A percentile compares a stretch with the other conserved stretches of the same genome.
phyloP scores from a whole-genome alignment of 2,797 vertebrate species.

The Poeciliopsis paucimaculata region DNA sequence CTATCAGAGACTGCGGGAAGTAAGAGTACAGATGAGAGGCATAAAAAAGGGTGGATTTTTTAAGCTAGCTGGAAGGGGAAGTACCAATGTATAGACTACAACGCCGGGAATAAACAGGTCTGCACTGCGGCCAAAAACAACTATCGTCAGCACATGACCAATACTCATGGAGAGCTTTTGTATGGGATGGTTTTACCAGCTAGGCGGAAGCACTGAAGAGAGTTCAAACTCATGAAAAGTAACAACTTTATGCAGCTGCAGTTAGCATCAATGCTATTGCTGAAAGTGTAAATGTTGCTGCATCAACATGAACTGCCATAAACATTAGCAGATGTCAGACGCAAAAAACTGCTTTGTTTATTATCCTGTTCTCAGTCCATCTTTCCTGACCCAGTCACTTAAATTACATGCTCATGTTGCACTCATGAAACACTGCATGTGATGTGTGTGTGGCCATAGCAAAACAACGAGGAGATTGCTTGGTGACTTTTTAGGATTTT shows the following conservation, averaged over 20 bases:
- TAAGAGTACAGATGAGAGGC: too few relatives aligned
- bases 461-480: background rate
- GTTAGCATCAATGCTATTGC: background rate
- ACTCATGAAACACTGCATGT: background rate
- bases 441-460: background rate
- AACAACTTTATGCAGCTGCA: background rate
- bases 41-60: too few relatives aligned
- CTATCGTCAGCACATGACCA: background rate
- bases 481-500: background rate
- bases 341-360: constrained; percentile 1
- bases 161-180: background rate
- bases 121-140: background rate
- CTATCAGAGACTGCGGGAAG: too few relatives aligned
- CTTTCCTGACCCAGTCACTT: background rate
- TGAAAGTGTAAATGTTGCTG: constrained; percentile 1
- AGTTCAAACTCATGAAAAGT: background rate
- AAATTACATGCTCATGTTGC: background rate
- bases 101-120: background rate
- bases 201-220: background rate
- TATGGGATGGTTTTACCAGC: background rate
- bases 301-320: constrained; percentile 1
- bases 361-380: background rate
- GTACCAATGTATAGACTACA: background rate
- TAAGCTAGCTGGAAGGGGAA: too few relatives aligned
- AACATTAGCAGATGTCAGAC: constrained; percentile 3